Evolutionary conservation across 2,113 vertebrate species (phyloP).

Genomic region (Grus americana): DNA sequence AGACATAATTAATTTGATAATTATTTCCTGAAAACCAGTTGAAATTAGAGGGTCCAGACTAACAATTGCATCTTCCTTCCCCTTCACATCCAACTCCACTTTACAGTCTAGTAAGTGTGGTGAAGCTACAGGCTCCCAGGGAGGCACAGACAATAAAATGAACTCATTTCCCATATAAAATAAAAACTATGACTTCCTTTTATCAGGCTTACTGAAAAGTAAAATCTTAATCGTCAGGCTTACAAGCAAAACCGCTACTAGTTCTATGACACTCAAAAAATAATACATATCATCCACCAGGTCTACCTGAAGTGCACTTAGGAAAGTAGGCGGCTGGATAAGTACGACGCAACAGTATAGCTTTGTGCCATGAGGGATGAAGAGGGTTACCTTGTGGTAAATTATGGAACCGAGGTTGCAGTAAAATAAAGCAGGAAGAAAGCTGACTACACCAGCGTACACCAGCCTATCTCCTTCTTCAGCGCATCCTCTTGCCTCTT

Average conservation of each 20-base stretch:
- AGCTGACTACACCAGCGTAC: background rate
- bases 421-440: background rate
- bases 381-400: background rate
- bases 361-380: background rate
- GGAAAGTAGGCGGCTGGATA: background rate
- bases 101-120: background rate
- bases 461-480: background rate
- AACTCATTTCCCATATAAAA: background rate
- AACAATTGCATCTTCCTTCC: background rate
- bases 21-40: background rate
- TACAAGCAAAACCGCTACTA: background rate
- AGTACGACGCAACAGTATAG: background rate
- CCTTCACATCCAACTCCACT: background rate
- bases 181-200: background rate
- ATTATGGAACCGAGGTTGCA: background rate
- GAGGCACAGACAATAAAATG: background rate
- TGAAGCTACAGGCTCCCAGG: background rate
- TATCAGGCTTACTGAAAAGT: background rate
- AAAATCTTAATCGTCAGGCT: background rate
- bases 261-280: background rate
- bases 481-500: background rate
- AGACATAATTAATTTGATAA: background rate
- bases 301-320: background rate
- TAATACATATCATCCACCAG: background rate
- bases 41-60: background rate